These are phyloP conservation scores for Hycleus cichorii DNA, from an alignment of 1,140 invertebrate genomes.

Conservation along the genomic window DNA sequence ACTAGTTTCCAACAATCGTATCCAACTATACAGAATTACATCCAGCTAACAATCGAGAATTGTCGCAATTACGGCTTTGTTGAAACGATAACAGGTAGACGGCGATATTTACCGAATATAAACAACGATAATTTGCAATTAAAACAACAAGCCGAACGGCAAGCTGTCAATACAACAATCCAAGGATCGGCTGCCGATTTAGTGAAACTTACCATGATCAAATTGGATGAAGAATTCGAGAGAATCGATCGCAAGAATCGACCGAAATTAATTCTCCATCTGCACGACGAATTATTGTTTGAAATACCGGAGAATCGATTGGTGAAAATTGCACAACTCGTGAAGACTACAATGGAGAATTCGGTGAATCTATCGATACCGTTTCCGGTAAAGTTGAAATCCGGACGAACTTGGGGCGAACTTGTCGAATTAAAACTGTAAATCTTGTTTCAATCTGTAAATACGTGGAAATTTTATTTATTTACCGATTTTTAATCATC, in stretches of 20 bases:
- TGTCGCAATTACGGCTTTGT: slow-evolving; percentile 72
- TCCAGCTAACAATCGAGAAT: slow-evolving; percentile 46
- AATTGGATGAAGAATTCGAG: slow-evolving; percentile 55
- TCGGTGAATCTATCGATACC: slow-evolving; percentile 64
- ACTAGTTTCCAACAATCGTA: slow-evolving; percentile 78
- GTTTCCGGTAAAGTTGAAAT: slow-evolving; percentile 80
- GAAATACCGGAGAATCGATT: slow-evolving; percentile 67
- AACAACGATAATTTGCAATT: slow-evolving; percentile 48
- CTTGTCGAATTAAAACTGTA: slow-evolving; percentile 36
- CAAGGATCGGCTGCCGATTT: slow-evolving; percentile 96
- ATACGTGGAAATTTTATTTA: too few relatives aligned
- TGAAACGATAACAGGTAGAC: slow-evolving; percentile 71
- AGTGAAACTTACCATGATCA: slow-evolving; percentile 82
- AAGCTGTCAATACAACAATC: slow-evolving; percentile 90
- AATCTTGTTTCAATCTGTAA: too few relatives aligned
- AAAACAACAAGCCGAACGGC: slow-evolving; percentile 80
- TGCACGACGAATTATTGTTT: slow-evolving; percentile 95
- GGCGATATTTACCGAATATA: slow-evolving; percentile 73
- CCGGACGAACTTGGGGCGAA: slow-evolving; percentile 73
- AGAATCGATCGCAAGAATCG: slow-evolving; percentile 35
- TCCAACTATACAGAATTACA: slow-evolving; percentile 61
- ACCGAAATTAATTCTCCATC: slow-evolving; percentile 70
- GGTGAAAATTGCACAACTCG: slow-evolving; percentile 51
- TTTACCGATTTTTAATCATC: too few relatives aligned
- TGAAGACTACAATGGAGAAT: slow-evolving; percentile 76